A percentile compares a stretch with the other conserved stretches of the same genome.
Evolutionary conservation across 2,797 vertebrate species (phyloP).

Genomic region (Salmo trutta): DNA sequence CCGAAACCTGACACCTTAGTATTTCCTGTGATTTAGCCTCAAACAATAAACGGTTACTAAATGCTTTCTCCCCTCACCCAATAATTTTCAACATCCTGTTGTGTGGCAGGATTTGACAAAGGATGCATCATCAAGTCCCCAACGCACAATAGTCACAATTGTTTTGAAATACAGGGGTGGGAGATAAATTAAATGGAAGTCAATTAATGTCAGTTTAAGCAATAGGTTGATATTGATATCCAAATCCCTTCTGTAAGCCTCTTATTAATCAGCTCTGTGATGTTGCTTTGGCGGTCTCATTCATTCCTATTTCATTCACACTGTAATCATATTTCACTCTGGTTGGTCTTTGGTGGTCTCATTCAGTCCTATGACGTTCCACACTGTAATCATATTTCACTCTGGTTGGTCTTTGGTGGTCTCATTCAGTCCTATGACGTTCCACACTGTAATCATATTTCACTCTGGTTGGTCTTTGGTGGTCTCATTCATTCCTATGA

Average conservation of each 20-base stretch:
- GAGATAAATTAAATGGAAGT: slow-evolving; percentile 59
- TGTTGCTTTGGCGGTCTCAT: slow-evolving; percentile 1
- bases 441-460: neutral
- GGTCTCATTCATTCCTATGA: neutral
- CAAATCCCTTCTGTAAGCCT: slow-evolving; percentile 59
- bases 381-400: neutral
- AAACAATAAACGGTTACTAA: neutral
- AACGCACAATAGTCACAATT: slow-evolving; percentile 53
- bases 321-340: neutral
- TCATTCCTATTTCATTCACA: neutral
- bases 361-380: neutral
- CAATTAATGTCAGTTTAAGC: slow-evolving; percentile 70
- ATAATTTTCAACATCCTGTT: slow-evolving; percentile 37
- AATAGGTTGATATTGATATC: slow-evolving; percentile 65
- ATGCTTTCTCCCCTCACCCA: neutral
- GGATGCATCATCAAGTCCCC: slow-evolving; percentile 28
- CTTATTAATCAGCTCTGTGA: slow-evolving; percentile 64
- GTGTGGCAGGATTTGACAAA: slow-evolving; percentile 49
- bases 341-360: neutral
- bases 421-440: neutral
- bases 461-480: neutral
- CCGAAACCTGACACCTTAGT: slow-evolving; percentile 6
- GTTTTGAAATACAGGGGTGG: slow-evolving; percentile 59
- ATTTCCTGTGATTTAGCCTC: slow-evolving; percentile 2
- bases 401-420: neutral